phyloP scores from a whole-genome alignment of 2,888 invertebrate species.

The Dasysyrphus tricinctus region DNA sequence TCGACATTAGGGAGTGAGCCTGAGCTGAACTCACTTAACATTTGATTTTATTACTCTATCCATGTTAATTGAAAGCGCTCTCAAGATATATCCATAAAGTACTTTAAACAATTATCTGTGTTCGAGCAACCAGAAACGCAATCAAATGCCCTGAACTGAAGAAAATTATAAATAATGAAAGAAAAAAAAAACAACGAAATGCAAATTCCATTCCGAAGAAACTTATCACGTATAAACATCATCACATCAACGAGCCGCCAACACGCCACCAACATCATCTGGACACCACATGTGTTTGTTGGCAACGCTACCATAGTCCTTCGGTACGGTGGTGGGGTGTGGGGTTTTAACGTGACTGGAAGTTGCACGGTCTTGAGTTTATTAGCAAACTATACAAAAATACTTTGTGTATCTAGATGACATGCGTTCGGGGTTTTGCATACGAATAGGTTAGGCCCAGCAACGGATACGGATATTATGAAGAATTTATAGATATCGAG shows the following conservation, averaged over 20 bases:
- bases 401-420: slow-evolving; percentile 53
- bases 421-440: slow-evolving; percentile 43
- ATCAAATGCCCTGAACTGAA: slow-evolving; percentile 38
- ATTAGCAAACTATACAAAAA: slow-evolving; percentile 50
- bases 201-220: slow-evolving; percentile 69
- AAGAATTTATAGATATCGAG: neutral
- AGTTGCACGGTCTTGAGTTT: slow-evolving; percentile 36
- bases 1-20: neutral
- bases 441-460: slow-evolving; percentile 19
- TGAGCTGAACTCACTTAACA: slow-evolving; percentile 46
- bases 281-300: slow-evolving; percentile 62
- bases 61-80: slow-evolving; percentile 55
- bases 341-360: slow-evolving; percentile 17
- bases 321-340: neutral
- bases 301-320: neutral
- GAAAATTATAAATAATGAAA: neutral
- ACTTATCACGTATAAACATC: slow-evolving; percentile 72
- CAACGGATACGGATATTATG: slow-evolving; percentile 14
- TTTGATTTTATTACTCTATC: slow-evolving; percentile 66
- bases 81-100: slow-evolving; percentile 66
- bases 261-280: slow-evolving; percentile 59
- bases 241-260: slow-evolving; percentile 49
- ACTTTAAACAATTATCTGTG: slow-evolving; percentile 58
- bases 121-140: slow-evolving; percentile 29
- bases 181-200: slow-evolving; percentile 27